phyloP scores from a whole-genome alignment of 2,888 invertebrate genomes.

The Synergus laeviventris region DNA sequence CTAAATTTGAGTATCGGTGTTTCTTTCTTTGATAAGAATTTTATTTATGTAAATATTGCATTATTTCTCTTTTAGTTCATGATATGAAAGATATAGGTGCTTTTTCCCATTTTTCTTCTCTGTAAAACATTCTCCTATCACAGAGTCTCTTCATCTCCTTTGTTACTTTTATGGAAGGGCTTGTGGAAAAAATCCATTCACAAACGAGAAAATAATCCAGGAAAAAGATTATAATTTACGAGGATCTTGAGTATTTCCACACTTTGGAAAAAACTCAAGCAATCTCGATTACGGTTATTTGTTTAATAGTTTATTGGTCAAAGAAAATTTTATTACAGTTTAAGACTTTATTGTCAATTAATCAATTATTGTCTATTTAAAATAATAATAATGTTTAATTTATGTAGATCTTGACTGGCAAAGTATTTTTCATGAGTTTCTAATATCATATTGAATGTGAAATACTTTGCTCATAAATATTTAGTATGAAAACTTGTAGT shows the following conservation, averaged over 20 bases:
- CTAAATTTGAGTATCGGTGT: neutral
- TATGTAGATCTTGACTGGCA: neutral
- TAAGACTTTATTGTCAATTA: neutral
- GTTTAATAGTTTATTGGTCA: too few relatives aligned
- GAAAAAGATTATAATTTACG: neutral
- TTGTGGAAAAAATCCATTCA: neutral
- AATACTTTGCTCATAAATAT: conserved; percentile 2
- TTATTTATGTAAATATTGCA: conserved; percentile 21
- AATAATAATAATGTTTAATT: neutral
- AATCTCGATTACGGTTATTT: too few relatives aligned
- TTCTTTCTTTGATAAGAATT: neutral
- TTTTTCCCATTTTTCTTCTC: neutral
- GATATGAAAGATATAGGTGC: neutral
- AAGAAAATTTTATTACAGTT: too few relatives aligned
- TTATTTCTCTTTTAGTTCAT: conserved; percentile 10
- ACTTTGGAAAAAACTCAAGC: neutral
- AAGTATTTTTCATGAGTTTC: neutral
- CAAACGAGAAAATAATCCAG: neutral
- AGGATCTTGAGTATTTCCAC: neutral
- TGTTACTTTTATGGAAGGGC: neutral
- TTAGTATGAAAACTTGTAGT: neutral
- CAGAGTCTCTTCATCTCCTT: neutral
- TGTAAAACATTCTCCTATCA: neutral
- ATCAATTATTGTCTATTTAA: neutral
- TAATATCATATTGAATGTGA: neutral